Evolutionary conservation across 2,888 invertebrate species (phyloP).

Genomic region (Lucinisca nassula): DNA sequence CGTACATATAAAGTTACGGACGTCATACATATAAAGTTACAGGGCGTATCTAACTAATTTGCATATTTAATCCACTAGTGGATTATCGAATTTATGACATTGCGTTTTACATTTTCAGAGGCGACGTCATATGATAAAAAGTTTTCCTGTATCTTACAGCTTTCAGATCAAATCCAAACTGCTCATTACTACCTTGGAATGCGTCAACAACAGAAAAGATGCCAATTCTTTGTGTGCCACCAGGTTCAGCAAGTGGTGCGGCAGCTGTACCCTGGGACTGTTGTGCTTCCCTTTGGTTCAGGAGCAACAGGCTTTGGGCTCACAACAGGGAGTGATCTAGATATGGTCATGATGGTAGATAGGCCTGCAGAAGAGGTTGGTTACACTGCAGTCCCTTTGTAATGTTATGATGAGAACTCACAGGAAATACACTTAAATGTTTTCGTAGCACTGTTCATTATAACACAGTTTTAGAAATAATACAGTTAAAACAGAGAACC

Average conservation of each 20-base stretch:
- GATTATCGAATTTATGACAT: too few relatives aligned
- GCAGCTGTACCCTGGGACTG: neutral
- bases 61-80: too few relatives aligned
- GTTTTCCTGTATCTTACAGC: neutral
- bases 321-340: neutral
- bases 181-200: neutral
- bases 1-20: too few relatives aligned
- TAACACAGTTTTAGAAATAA: too few relatives aligned
- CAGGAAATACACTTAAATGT: too few relatives aligned
- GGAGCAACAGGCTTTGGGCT: neutral
- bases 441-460: too few relatives aligned
- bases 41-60: too few relatives aligned
- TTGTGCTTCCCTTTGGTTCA: conserved; percentile 11
- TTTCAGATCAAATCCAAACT: neutral
- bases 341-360: neutral
- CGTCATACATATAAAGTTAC: too few relatives aligned
- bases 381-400: too few relatives aligned
- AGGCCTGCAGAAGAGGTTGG: neutral
- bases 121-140: neutral
- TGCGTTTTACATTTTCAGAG: too few relatives aligned
- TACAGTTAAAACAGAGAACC: too few relatives aligned
- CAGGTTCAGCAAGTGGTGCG: neutral
- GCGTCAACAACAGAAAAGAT: neutral
- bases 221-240: neutral
- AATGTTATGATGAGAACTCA: too few relatives aligned